A percentile compares a stretch with the other conserved stretches of the same genome.
These are phyloP conservation scores for Taxidea taxus DNA, from an alignment of 2,113 vertebrate genomes.

Conservation along the genomic window DNA sequence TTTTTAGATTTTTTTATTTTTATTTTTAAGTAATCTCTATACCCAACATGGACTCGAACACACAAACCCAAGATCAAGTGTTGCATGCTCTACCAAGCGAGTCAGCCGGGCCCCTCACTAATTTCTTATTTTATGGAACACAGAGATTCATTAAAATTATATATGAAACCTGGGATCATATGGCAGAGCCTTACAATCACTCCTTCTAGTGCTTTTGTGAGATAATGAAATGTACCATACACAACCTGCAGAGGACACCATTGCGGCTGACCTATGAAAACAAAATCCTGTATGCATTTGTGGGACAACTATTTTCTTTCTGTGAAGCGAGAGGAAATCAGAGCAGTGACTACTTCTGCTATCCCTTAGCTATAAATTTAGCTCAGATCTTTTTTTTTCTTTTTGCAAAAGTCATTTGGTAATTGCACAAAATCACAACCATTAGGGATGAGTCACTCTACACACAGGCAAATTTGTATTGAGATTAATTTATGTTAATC, in stretches of 20 bases:
- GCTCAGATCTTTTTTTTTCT: background rate
- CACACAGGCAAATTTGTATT: constrained; percentile 23
- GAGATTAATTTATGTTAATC: constrained; percentile 56
- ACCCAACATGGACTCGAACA: background rate
- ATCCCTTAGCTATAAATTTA: constrained; percentile 20
- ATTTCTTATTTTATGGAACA: background rate
- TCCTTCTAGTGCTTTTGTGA: background rate
- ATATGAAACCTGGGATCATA: background rate
- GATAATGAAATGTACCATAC: background rate
- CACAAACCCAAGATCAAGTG: background rate
- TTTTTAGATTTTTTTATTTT: background rate
- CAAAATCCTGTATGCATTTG: background rate
- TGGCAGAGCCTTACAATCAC: background rate
- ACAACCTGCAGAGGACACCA: background rate
- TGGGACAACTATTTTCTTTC: constrained; percentile 19
- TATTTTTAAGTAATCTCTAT: background rate
- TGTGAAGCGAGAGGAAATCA: background rate
- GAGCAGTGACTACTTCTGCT: background rate
- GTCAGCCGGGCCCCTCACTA: background rate
- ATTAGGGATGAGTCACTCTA: constrained; percentile 53
- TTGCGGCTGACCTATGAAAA: background rate
- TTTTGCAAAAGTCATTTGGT: background rate
- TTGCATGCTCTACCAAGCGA: background rate
- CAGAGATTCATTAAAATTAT: background rate
- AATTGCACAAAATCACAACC: constrained; percentile 30